phyloP scores from a whole-genome alignment of 2,888 invertebrate species.

The Gisinianus flammeolus region DNA sequence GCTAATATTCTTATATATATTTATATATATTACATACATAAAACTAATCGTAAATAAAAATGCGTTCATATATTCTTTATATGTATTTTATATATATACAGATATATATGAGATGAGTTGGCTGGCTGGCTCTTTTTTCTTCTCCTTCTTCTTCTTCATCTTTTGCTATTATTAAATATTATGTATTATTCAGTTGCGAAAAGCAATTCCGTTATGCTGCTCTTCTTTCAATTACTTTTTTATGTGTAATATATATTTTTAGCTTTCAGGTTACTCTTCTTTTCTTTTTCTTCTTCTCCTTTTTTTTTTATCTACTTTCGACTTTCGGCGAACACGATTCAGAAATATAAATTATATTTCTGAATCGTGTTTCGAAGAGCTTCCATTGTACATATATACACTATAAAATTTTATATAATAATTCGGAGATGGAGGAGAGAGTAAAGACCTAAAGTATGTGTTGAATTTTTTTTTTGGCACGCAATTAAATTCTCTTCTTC shows the following conservation, averaged over 20 bases:
- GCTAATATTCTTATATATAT: too few species aligned
- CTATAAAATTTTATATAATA: too few species aligned
- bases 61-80: neutral
- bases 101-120: neutral
- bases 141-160: too few species aligned
- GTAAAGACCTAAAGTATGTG: conserved; percentile 4
- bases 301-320: neutral
- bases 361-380: neutral
- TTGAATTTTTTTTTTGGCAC: conserved; percentile 36
- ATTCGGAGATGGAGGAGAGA: conserved; percentile 12
- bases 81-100: neutral
- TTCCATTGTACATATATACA: too few species aligned
- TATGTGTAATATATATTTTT: too few species aligned
- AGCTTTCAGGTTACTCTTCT: neutral
- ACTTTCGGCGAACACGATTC: neutral
- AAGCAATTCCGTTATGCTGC: too few species aligned
- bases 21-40: too few species aligned
- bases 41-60: too few species aligned
- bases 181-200: too few species aligned
- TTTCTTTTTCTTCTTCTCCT: neutral
- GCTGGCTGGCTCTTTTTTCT: neutral
- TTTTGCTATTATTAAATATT: too few species aligned
- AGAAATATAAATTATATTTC: neutral
- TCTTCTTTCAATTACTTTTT: too few species aligned
- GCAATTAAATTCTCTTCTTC: conserved; percentile 29